Evolutionary conservation across 2,113 vertebrate species (phyloP), one percentile per base, ranked within the genome.

Genomic region (Lethenteron reissneri): DNA sequence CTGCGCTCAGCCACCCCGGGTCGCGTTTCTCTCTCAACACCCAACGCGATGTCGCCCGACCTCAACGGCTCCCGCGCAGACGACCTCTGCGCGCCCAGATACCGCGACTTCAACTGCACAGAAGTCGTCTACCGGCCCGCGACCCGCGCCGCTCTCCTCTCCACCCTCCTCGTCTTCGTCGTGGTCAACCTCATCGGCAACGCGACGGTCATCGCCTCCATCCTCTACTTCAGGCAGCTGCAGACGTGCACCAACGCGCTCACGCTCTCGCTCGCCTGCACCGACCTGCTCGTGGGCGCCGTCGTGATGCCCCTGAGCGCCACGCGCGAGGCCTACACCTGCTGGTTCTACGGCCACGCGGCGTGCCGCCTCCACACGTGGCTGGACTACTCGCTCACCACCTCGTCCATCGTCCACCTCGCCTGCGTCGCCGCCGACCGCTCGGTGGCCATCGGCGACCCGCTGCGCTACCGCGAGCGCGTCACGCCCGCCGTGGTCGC

Each of bases 341-440:
- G 78, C 72, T 82, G 79, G 78, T 82, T 77, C 74, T 80, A 80
- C 0, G 72, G 79, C 56, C 77, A 79, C 70, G 56, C 74, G 74
- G 76, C 78, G 71, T 80, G 79, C 57, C 73, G 15, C 19, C 70
- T 79, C 56, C 78, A 82, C 2, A 79, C 76, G 1, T 82, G 79
- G 71, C 72, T 81, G 72, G 81, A 82, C 74, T 80, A 75, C 0
- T 12, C 81, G 2, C 79, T 82, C 72, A 81, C 78, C 74, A 74
- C 81, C 72, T 75, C 73, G 12, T 81, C 78, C 19, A 72, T 80
- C 71, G 78, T 80, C 69, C 81, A 81, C 1, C 77, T 80, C 56
- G 81, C 78, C 72, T 83, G 80, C 56, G 80, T 81, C 74, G 81
- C 80, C 69, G 73, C 78, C 21, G 78, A 81, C 73, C 68, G 75